Conservation (phyloP, 1,140 invertebrate genomes). For the Copidosoma floridanum region DNA sequence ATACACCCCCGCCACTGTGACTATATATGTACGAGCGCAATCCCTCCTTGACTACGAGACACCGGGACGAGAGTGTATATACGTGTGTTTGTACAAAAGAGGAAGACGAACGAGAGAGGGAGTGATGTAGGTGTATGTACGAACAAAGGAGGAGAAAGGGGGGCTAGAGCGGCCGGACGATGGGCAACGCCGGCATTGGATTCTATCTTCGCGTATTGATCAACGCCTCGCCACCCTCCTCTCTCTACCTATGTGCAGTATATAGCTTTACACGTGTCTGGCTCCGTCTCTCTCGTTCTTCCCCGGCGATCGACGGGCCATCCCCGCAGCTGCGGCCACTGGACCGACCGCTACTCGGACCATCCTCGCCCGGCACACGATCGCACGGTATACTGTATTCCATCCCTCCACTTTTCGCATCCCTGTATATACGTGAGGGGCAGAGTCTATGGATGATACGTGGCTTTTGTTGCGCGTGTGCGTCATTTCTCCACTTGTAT, state of each 20-base stretch:
- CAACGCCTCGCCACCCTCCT: conserved; percentile 55
- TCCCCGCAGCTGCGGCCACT: conserved; percentile 22
- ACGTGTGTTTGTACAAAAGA: too few species aligned
- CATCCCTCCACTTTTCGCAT: too few species aligned
- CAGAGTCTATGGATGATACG: too few species aligned
- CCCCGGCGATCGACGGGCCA: too few species aligned
- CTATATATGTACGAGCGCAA: too few species aligned
- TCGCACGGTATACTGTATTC: too few species aligned
- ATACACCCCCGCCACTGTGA: conserved; percentile 35
- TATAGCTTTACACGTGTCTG: conserved; percentile 39
- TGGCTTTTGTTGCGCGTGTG: too few species aligned
- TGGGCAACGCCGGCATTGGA: conserved; percentile 56
- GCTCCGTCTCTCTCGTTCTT: conserved; percentile 13
- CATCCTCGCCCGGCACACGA: too few species aligned
- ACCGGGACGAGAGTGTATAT: too few species aligned
- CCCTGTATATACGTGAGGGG: too few species aligned
- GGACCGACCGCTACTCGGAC: neutral
- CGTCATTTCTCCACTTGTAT: too few species aligned
- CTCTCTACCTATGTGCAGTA: conserved; percentile 22
- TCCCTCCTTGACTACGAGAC: too few species aligned
- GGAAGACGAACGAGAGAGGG: conserved; percentile 20
- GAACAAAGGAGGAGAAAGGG: conserved; percentile 25
- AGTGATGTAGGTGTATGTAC: conserved; percentile 35
- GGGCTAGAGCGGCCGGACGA: conserved; percentile 35
- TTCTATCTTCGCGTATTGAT: conserved; percentile 60